Evolutionary conservation across 1,140 invertebrate species (phyloP).

Genomic region (Phocides pigmalion): DNA sequence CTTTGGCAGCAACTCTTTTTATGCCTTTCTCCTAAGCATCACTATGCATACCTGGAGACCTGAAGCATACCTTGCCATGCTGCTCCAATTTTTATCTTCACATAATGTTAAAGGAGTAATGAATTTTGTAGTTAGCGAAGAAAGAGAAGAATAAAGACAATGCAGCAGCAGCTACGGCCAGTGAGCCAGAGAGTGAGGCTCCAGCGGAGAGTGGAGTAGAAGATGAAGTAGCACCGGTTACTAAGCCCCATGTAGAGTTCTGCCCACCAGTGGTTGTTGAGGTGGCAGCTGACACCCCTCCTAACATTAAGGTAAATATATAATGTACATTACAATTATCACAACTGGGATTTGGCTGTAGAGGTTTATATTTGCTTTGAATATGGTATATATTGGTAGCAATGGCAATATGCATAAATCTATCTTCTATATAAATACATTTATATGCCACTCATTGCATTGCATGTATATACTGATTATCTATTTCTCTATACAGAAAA

Average conservation of each 20-base stretch:
- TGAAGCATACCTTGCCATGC: no score
- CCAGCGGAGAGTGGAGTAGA: conserved; percentile 76
- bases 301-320: conserved; percentile 65
- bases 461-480: no score
- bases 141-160: conserved; percentile 76
- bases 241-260: conserved; percentile 77
- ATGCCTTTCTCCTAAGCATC: no score
- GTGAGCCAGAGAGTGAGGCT: conserved; percentile 74
- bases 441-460: no score
- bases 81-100: no score
- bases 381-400: not conserved
- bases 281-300: conserved; percentile 62
- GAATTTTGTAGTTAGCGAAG: conserved; percentile 65
- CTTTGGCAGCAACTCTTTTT: no score
- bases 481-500: no score
- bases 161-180: conserved; percentile 57
- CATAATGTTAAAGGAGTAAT: conserved; percentile 1
- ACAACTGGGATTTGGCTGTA: not conserved
- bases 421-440: no score
- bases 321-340: conserved; percentile 8
- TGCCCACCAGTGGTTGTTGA: conserved; percentile 67
- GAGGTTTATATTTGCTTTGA: not conserved
- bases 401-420: not conserved
- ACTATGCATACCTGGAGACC: no score
- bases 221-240: conserved; percentile 55